These are phyloP conservation scores for Dione juno DNA, from an alignment of 2,888 invertebrate genomes.

Conservation along the genomic window DNA sequence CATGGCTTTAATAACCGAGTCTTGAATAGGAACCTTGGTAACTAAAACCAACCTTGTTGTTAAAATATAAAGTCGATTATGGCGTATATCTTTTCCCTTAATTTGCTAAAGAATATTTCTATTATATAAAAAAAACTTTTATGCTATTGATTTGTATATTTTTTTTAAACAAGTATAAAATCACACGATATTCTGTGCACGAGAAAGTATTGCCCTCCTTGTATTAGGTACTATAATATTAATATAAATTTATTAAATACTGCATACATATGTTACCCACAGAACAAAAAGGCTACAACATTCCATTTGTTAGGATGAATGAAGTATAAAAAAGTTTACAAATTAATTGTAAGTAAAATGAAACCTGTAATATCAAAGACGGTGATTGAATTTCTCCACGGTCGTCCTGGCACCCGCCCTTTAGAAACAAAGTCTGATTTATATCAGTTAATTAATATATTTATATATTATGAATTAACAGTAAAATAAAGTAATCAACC, in stretches of 20 bases:
- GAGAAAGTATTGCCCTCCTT: too few relatives aligned
- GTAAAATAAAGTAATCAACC: background rate
- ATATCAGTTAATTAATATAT: too few relatives aligned
- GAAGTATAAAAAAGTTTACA: background rate
- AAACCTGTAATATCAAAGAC: background rate
- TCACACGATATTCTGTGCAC: too few relatives aligned
- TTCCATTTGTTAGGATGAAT: background rate
- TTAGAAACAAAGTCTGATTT: background rate
- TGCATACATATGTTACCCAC: too few relatives aligned
- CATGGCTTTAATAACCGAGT: background rate
- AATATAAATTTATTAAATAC: too few relatives aligned
- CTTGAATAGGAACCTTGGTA: background rate
- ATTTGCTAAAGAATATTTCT: background rate
- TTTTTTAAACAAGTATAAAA: too few relatives aligned
- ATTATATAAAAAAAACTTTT: background rate
- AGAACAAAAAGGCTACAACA: too few relatives aligned
- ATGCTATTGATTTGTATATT: too few relatives aligned
- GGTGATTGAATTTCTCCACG: background rate
- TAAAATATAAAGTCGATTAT: background rate
- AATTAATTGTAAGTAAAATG: background rate
- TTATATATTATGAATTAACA: conserved; percentile 1
- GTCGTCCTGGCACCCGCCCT: background rate
- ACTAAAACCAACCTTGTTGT: background rate
- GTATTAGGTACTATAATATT: too few relatives aligned
- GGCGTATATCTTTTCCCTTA: background rate